phyloP scores from a whole-genome alignment of 2,113 vertebrate genomes.

The Brachyhypopomus gauderio region DNA sequence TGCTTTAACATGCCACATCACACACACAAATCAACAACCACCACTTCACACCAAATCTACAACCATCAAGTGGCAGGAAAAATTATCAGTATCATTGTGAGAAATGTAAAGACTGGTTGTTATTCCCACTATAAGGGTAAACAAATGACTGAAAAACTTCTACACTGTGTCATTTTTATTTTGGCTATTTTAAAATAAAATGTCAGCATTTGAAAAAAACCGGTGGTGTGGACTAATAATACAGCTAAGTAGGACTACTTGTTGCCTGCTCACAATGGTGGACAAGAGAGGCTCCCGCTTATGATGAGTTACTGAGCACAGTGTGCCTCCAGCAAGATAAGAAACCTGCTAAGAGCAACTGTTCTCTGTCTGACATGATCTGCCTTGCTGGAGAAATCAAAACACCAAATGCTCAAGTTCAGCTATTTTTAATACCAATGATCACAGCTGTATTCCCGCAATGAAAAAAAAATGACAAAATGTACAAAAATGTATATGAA shows the following conservation, averaged over 20 bases:
- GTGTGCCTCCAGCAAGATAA: conserved; percentile 31
- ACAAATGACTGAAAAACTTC: not conserved
- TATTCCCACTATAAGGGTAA: not conserved
- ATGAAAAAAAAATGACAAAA: too few relatives aligned
- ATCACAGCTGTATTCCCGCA: too few relatives aligned
- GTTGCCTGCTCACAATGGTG: conserved; percentile 37
- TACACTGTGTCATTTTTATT: conserved; percentile 21
- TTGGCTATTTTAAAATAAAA: conserved; percentile 36
- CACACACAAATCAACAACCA: too few relatives aligned
- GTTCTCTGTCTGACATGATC: not conserved
- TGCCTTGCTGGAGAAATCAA: conserved; percentile 8
- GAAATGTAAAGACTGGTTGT: not conserved
- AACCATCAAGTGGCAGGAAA: not conserved
- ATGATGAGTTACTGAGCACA: conserved; percentile 27
- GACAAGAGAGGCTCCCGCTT: conserved; percentile 28
- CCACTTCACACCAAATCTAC: not conserved
- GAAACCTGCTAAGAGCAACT: not conserved
- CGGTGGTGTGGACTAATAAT: conserved; percentile 69
- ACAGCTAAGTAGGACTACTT: conserved; percentile 61
- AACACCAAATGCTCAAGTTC: not conserved
- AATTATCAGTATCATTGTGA: not conserved
- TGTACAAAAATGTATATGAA: too few relatives aligned
- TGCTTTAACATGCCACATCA: not conserved
- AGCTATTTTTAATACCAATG: not conserved
- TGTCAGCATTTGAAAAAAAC: conserved; percentile 59